phyloP scores from a whole-genome alignment of 92 coral and sea anemone genomes.

The Meandrina meandrites region DNA sequence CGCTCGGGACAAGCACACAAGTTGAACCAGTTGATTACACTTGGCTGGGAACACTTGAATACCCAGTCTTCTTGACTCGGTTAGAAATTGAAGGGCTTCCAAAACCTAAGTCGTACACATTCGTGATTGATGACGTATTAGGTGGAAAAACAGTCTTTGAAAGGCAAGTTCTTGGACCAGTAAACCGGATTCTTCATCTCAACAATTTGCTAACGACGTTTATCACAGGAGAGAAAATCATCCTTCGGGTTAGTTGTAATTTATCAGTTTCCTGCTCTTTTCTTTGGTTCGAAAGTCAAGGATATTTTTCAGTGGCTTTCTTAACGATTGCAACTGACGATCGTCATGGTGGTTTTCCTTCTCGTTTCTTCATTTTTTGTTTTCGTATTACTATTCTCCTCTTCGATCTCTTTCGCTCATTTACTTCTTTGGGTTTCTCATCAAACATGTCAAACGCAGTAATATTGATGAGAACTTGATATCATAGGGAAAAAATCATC shows the following conservation, averaged over 20 bases:
- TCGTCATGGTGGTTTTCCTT: too few relatives aligned
- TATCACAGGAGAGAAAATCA: background rate
- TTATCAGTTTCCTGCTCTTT: background rate
- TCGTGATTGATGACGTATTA: constrained; percentile 7
- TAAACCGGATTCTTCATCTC: background rate
- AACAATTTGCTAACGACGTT: background rate
- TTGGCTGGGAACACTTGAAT: constrained; percentile 6
- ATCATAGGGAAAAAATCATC: too few relatives aligned
- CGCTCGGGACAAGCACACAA: constrained; percentile 1
- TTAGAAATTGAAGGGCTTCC: constrained; percentile 51
- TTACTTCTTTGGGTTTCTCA: too few relatives aligned
- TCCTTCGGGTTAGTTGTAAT: constrained; percentile 13
- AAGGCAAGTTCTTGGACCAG: constrained; percentile 20
- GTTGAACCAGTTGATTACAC: constrained; percentile 28
- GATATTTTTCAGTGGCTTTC: too few relatives aligned
- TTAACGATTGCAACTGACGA: too few relatives aligned
- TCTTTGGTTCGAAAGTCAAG: too few relatives aligned
- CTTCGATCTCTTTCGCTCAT: too few relatives aligned
- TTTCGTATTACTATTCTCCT: too few relatives aligned
- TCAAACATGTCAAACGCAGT: too few relatives aligned
- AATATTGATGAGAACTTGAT: too few relatives aligned
- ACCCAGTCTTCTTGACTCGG: constrained; percentile 14
- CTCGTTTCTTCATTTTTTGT: too few relatives aligned
- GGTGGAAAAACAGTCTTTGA: background rate
- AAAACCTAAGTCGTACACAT: constrained; percentile 35